Evolutionary conservation across 1,140 invertebrate species (phyloP).

Genomic region (Pissodes strobi): DNA sequence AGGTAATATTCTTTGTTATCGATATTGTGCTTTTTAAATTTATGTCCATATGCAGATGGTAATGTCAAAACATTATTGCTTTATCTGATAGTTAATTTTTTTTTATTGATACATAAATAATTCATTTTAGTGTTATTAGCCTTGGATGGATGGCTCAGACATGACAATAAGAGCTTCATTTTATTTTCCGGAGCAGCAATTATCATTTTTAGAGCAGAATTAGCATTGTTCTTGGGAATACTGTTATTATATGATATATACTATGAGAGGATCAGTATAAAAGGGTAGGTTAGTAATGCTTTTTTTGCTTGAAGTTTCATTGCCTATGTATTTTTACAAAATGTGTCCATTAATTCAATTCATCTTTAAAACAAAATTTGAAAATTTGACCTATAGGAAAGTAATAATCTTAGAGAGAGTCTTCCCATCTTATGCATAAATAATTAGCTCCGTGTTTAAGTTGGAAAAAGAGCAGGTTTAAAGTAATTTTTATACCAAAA

Average conservation of each 20-base stretch:
- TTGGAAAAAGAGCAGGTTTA: too few species aligned
- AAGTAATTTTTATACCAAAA: too few species aligned
- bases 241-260: slow-evolving; percentile 81
- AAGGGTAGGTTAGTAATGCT: slow-evolving; percentile 54
- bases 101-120: not conserved
- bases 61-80: slow-evolving; percentile 3
- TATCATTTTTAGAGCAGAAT: slow-evolving; percentile 89
- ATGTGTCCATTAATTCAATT: too few species aligned
- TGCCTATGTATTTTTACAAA: too few species aligned
- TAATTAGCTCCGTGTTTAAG: too few species aligned
- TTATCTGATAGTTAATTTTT: not conserved
- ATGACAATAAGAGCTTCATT: slow-evolving; percentile 77
- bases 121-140: slow-evolving; percentile 86
- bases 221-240: slow-evolving; percentile 85
- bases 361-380: too few species aligned
- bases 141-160: slow-evolving; percentile 81
- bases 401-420: too few species aligned
- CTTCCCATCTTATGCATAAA: too few species aligned
- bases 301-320: not conserved
- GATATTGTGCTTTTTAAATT: slow-evolving; percentile 2
- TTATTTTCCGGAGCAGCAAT: slow-evolving; percentile 83
- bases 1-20: slow-evolving; percentile 65
- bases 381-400: too few species aligned
- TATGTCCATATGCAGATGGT: too few species aligned
- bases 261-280: slow-evolving; percentile 61